Base-by-base conservation (phyloP, 2,888 invertebrate species). In the Melipona beecheii region DNA sequence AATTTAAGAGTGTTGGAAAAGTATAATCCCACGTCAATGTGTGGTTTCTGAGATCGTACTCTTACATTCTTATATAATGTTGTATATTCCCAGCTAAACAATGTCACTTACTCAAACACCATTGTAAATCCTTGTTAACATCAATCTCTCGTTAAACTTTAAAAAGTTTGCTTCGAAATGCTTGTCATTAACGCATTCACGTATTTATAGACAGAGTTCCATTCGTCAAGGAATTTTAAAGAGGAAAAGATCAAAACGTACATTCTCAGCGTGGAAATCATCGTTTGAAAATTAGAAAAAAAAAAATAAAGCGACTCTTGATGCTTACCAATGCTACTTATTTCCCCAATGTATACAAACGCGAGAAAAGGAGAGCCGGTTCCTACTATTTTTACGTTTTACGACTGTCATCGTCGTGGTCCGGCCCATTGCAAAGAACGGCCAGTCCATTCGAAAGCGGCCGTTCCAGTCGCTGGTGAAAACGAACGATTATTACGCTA, bases 321-420 rank as follows among this genome's bases (percentile, higher is more conserved):
- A 58, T n/a, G 15, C 0, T 58, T 58, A 2, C 5, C 15, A 2
- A n/a, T 58, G n/a, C n/a, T n/a, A 13, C 43, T 43, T 43, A 43
- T 43, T 9, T 36, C 9, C 6, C 1, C 36, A 43, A 43, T 9
- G 43, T 43, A 11, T 1, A 11, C 43, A 27, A 43, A 43, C 9
- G 56, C n/a, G n/a, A 15, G 56, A 58, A 58, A 56, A 5, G 15
- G 56, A 15, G 15, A 58, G 15, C 15, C 24, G n/a, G 56, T 58
- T 31, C n/a, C 36, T 19, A 21, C 49, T 68, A 75, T 75, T 56
- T 43, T 21, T 60, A 58, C 31, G 50, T 50, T 69, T 71, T 43
- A 56, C 31, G 56, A 31, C n/a, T 2, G n/a, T 21, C 31, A 70
- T 19, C 54, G n/a, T n/a, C n/a, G n/a, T n/a, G n/a, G 54, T 58